Percentiles rank a stretch among this genome's conserved stretches.
Evolutionary conservation across 2,797 vertebrate genomes (phyloP).

Genomic region (Phalanger gymnotis): DNA sequence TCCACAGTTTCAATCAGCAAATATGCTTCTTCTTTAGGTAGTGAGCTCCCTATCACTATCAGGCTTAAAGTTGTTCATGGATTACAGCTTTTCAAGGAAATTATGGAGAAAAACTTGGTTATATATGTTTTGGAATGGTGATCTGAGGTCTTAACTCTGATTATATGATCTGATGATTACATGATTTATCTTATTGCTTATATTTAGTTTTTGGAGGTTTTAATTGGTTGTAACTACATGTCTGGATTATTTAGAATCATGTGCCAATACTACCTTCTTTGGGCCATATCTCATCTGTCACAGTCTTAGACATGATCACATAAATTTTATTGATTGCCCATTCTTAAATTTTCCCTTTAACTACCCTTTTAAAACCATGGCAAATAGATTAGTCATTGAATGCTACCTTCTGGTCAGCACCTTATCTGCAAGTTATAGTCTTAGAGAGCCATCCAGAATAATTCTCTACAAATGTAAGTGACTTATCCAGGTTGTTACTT

Average conservation of each 20-base stretch:
- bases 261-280: neutral
- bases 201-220: neutral
- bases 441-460: neutral
- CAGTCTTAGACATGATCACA: constrained; percentile 6
- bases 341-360: neutral
- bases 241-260: neutral
- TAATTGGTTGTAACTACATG: neutral
- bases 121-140: neutral
- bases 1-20: neutral
- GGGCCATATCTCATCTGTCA: neutral
- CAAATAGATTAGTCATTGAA: neutral
- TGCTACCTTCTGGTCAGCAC: neutral
- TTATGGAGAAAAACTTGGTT: neutral
- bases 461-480: neutral
- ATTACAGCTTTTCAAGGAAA: neutral
- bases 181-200: neutral
- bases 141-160: neutral
- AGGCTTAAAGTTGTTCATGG: neutral
- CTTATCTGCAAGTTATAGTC: neutral
- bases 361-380: constrained; percentile 1
- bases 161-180: neutral
- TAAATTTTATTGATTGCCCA: neutral
- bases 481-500: neutral
- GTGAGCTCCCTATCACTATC: neutral
- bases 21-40: neutral